Conservation (phyloP, 2,113 vertebrate genomes). For the Sylvicapra grimmia region DNA sequence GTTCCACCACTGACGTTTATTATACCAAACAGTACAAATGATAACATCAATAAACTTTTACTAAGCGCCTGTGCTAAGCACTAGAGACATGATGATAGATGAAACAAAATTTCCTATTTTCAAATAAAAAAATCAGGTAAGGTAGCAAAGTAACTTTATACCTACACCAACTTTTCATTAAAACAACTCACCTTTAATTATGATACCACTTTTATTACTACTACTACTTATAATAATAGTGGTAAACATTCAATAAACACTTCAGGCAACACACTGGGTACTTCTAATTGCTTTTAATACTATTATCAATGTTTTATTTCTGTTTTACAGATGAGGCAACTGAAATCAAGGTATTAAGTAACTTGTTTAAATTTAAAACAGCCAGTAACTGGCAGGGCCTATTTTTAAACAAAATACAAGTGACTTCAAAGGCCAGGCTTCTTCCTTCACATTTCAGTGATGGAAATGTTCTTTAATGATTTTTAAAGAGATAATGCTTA, state of each 20-base stretch:
- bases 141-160: conserved; percentile 13
- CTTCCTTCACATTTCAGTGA: neutral
- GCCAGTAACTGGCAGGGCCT: neutral
- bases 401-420: neutral
- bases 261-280: neutral
- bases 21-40: neutral
- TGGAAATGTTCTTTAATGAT: neutral
- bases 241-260: conserved; percentile 11
- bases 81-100: neutral
- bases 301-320: neutral
- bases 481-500: neutral
- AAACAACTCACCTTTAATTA: neutral
- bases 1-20: neutral
- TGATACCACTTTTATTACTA: neutral
- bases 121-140: neutral
- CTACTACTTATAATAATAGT: neutral
- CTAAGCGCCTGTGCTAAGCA: neutral
- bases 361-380: neutral
- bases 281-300: neutral
- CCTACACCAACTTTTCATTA: neutral
- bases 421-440: neutral
- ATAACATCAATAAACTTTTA: neutral
- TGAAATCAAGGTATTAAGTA: neutral
- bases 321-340: conserved; percentile 19
- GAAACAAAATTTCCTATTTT: conserved; percentile 18